Base-by-base conservation (phyloP, 2,797 vertebrate species). In the Danionella dracula region DNA sequence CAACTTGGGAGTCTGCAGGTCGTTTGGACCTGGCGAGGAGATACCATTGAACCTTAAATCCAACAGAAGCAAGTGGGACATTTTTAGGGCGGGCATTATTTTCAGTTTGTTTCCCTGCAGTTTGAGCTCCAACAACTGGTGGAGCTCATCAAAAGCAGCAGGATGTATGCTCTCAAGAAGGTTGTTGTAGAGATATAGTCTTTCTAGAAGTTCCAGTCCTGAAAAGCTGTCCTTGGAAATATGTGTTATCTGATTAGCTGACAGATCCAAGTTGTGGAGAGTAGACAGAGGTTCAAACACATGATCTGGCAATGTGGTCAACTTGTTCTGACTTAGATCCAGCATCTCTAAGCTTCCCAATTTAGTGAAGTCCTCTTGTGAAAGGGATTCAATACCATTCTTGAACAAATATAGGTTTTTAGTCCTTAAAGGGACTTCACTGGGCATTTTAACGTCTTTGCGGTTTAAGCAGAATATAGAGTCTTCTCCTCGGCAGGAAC, bases 301-400 rank as follows among this genome's bases (percentile, higher is more conserved):
- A 1, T 83, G 72, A 0, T 84, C 84, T 1, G 94, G 94, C 73
- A 99, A 85, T 71, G 86, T 87, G 4, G 76, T 62, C 64, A 99
- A 82, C 60, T 90, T 84, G 79, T 99, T 99, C 84, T 98, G 96
- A 0, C 95, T 97, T 66, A 99, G 78, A 77, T 99, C 96, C 41
- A 99, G 71, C 76, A 95, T 79, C 72, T 92, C 90, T 62, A 99
- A 81, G 58, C 86, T 81, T 0, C 66, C 86, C 15, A 97, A 84
- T 10, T 86, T 84, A 0, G 70, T 70, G 54, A 99, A 98, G 76
- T 95, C 92, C 48, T 89, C 89, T n/a, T 83, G 79, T 0, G 81
- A 79, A n/a, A 99, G 82, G 0, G 71, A 81, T 0, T 84, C 77
- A 59, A 99, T 96, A 70, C 90, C 89, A 0, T 97, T 99, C 68